These are phyloP conservation scores for Salpingus planirostris DNA, from an alignment of 2,888 invertebrate species.

Conservation along the genomic window DNA sequence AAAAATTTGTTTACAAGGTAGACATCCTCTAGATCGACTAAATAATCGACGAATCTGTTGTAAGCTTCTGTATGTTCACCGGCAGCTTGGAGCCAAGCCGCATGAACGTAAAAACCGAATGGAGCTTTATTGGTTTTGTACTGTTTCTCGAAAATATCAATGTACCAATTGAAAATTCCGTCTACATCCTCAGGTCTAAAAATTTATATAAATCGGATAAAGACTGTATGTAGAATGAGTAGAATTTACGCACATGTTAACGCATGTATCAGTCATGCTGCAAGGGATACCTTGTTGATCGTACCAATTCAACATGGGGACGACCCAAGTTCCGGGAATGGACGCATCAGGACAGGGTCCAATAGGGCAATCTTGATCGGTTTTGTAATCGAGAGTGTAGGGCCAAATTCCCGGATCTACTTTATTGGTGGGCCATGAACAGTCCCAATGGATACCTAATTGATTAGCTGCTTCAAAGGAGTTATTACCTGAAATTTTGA, in stretches of 20 bases:
- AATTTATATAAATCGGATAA: no score
- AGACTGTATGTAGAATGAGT: no score
- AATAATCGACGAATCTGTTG: conserved; percentile 47
- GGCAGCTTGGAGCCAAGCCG: conserved; percentile 50
- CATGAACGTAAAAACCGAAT: conserved; percentile 58
- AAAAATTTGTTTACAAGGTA: conserved; percentile 50
- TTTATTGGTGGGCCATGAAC: conserved; percentile 52
- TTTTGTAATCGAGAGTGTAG: conserved; percentile 51
- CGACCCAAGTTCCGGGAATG: conserved; percentile 50
- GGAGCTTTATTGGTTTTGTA: conserved; percentile 57
- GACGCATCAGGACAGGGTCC: conserved; percentile 45
- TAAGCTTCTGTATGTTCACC: conserved; percentile 46
- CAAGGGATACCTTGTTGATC: conserved; percentile 44
- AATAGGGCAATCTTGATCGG: conserved; percentile 47
- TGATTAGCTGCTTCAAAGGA: conserved; percentile 44
- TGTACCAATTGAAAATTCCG: conserved; percentile 48
- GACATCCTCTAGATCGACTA: conserved; percentile 47
- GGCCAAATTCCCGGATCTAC: conserved; percentile 52
- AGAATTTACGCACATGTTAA: conserved; percentile 40
- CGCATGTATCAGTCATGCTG: conserved; percentile 51
- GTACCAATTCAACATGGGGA: conserved; percentile 49
- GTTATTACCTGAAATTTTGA: conserved; percentile 36
- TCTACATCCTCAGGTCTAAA: conserved; percentile 41
- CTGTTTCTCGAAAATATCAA: conserved; percentile 54
- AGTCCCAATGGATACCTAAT: conserved; percentile 47